phyloP scores from a whole-genome alignment of 92 coral and sea anemone species.

The Epizoanthus scotinus region DNA sequence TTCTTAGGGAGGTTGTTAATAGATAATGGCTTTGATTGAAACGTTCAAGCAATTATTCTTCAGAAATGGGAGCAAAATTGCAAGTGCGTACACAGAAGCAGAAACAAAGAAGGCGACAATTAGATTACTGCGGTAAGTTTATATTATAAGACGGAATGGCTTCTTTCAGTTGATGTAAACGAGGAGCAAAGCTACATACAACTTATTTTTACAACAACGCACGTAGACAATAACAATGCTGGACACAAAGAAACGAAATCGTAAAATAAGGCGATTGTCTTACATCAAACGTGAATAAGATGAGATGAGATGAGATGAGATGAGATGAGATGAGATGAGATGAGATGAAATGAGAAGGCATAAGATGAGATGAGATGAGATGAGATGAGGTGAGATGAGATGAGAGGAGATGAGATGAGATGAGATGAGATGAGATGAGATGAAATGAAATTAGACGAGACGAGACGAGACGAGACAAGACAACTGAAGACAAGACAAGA shows the following conservation, averaged over 20 bases:
- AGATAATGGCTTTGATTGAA: too few relatives aligned
- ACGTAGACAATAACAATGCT: background rate
- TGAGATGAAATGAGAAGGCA: background rate
- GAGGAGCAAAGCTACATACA: background rate
- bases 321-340: background rate
- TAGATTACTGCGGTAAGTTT: slow-evolving; percentile 83
- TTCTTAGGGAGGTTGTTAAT: too few relatives aligned
- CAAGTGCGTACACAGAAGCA: slow-evolving; percentile 96
- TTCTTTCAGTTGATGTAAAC: background rate
- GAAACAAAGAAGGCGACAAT: slow-evolving; percentile 97
- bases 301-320: slow-evolving; percentile 6
- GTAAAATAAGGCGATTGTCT: too few relatives aligned
- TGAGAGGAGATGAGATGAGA: slow-evolving; percentile 1
- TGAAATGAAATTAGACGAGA: background rate
- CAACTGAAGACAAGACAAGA: background rate
- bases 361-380: background rate
- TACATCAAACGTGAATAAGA: background rate
- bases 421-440: background rate
- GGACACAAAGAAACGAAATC: too few relatives aligned
- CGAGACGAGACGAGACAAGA: background rate
- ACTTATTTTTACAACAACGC: background rate
- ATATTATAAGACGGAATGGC: background rate
- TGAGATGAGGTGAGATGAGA: background rate
- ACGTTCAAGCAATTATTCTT: background rate
- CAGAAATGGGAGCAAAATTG: slow-evolving; percentile 89